Evolutionary conservation across 2,797 vertebrate species (phyloP).

Genomic region (Mormyrops attenuatus): DNA sequence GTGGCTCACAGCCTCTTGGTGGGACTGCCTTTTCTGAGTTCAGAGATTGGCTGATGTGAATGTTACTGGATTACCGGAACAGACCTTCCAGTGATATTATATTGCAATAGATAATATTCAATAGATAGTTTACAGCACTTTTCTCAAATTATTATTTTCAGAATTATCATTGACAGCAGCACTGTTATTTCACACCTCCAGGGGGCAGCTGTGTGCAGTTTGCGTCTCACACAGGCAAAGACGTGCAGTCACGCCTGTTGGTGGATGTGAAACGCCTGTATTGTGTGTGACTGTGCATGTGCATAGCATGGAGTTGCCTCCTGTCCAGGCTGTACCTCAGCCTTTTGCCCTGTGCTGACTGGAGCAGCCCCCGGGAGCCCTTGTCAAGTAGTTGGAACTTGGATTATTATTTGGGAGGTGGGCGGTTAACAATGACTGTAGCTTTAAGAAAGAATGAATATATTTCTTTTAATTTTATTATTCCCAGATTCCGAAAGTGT

Average conservation of each 20-base stretch:
- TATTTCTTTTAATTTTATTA: not conserved
- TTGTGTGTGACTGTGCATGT: not conserved
- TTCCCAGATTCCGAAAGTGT: not conserved
- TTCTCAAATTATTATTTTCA: not conserved
- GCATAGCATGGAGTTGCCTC: not conserved
- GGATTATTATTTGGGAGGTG: not conserved
- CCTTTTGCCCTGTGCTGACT: not conserved
- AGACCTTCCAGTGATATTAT: not conserved
- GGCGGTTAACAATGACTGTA: not conserved
- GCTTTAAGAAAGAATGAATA: not conserved
- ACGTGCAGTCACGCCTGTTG: not conserved
- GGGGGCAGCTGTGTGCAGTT: not conserved
- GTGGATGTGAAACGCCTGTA: not conserved
- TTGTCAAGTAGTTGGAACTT: not conserved
- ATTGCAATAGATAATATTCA: not conserved
- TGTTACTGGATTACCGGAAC: not conserved
- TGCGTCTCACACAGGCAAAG: not conserved
- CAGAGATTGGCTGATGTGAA: not conserved
- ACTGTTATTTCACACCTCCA: not conserved
- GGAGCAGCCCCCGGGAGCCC: too few relatives aligned
- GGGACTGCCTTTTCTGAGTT: not conserved
- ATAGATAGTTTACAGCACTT: not conserved
- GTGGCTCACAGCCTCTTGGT: not conserved
- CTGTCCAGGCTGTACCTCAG: too few relatives aligned
- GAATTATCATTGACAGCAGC: not conserved